Evolutionary conservation across 2,113 vertebrate species (phyloP), one percentile per base, ranked within the genome.

Genomic region (Microtus ochrogaster): DNA sequence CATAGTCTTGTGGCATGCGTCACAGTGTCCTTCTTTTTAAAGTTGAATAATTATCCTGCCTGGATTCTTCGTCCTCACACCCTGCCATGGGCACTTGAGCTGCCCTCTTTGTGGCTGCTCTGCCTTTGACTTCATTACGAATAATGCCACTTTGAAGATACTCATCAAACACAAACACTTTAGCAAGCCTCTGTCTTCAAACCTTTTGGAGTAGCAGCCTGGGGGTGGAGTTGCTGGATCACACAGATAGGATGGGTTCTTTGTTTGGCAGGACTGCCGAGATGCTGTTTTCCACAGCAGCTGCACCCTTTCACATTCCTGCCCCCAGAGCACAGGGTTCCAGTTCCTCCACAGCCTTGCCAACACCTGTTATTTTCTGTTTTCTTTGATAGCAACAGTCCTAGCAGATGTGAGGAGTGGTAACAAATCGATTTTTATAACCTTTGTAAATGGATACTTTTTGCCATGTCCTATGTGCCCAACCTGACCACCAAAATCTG

Each of bases 391-490:
- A 85, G 13, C 36, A 85, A 39, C 33, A n/a, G 39, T 61, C 49
- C 39, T 55, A 83, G 79, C 33, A 30, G 2, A 28, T 92, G 9
- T 36, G 44, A 94, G 11, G 26, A 3, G 26, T 79, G 21, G 6
- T 63, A 88, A 89, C 61, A 91, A 72, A 65, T 96, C 33, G 12
- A 70, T 65, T 66, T 95, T 95, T 81, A 73, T 58, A 66, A 24
- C 52, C 44, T 49, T 93, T 90, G 73, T 30, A 93, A 95, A 74
- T 72, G 41, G 30, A 79, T 66, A 24, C 21, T 66, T 26, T 73
- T 74, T 73, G 39, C 49, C 44, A 41, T 52, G 58, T 52, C 19
- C 52, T 86, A 52, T 44, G 74, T 39, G 49, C 16, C 2, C 19
- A 73, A 86, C 52, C 2, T 76, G 22, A 83, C 33, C 16, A 26